Percentiles rank a stretch among this genome's conserved stretches.
Conservation (phyloP, 2,113 vertebrate species). For the Nansenia antarctica region DNA sequence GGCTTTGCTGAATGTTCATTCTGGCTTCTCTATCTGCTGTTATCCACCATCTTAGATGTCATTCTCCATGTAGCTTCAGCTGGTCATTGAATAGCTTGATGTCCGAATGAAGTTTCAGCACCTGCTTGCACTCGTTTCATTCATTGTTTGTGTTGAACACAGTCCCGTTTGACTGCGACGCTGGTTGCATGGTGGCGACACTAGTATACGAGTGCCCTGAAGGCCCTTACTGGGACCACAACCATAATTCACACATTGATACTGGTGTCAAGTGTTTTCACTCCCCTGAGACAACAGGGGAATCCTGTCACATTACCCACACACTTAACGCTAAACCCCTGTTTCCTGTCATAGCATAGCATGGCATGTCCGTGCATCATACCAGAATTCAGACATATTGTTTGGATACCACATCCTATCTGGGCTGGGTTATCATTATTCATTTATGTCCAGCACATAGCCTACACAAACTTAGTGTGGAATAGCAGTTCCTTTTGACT, state of each 20-base stretch:
- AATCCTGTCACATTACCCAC: constrained; percentile 18
- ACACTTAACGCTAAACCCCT: not conserved
- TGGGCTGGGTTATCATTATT: constrained; percentile 41
- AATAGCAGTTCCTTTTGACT: constrained; percentile 10
- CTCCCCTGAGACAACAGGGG: constrained; percentile 2
- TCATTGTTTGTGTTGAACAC: constrained; percentile 24
- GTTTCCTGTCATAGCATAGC: not conserved
- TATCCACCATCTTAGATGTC: not conserved
- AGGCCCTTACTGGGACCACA: constrained; percentile 7
- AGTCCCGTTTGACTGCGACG: constrained; percentile 19
- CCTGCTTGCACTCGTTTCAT: not conserved
- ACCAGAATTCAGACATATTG: constrained; percentile 28
- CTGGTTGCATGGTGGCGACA: no score
- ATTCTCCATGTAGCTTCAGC: not conserved
- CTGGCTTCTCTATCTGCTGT: not conserved
- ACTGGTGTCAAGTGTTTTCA: not conserved
- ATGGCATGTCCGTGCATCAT: constrained; percentile 25
- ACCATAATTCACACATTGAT: not conserved
- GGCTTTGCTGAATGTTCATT: not conserved
- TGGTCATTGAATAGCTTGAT: not conserved
- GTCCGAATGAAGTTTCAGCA: not conserved
- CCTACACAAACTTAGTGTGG: no score
- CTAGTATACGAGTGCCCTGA: not conserved
- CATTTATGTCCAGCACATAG: constrained; percentile 43
- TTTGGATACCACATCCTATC: constrained; percentile 33